These are phyloP conservation scores for Yponomeuta cagnagella DNA, from an alignment of 2,888 invertebrate species.

Conservation along the genomic window DNA sequence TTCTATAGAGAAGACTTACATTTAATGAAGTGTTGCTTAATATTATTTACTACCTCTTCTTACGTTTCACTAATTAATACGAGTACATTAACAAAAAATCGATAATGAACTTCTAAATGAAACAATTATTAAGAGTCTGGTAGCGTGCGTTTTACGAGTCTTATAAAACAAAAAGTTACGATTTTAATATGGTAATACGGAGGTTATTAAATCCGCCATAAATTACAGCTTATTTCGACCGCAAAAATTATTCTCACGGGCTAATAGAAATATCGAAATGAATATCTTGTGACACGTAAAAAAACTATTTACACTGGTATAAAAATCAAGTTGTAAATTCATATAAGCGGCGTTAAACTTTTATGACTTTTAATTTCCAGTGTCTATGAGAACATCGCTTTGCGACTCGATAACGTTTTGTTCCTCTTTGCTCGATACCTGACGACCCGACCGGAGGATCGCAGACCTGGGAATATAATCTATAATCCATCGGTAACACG, in stretches of 20 bases:
- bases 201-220: slow-evolving; percentile 1
- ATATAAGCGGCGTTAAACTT: slow-evolving; percentile 1
- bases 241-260: slow-evolving; percentile 11
- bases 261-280: slow-evolving; percentile 1
- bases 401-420: slow-evolving; percentile 35
- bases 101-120: not conserved
- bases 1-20: slow-evolving; percentile 31
- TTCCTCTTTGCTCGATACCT: slow-evolving; percentile 45
- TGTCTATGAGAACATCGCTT: slow-evolving; percentile 1
- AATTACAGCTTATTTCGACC: not conserved
- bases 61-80: not conserved
- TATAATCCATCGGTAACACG: slow-evolving; percentile 73
- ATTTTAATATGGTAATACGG: slow-evolving; percentile 6
- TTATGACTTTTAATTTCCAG: slow-evolving; percentile 6
- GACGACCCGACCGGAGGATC: slow-evolving; percentile 44
- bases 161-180: slow-evolving; percentile 7
- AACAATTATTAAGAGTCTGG: slow-evolving; percentile 8
- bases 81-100: too few relatives aligned
- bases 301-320: slow-evolving; percentile 3
- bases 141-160: slow-evolving; percentile 11
- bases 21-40: slow-evolving; percentile 1
- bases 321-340: not conserved
- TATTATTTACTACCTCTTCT: not conserved
- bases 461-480: slow-evolving; percentile 69
- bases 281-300: not conserved